Percentiles rank a stretch among this genome's conserved stretches.
These are phyloP conservation scores for Netelia virgata DNA, from an alignment of 2,888 invertebrate species.

Conservation along the genomic window DNA sequence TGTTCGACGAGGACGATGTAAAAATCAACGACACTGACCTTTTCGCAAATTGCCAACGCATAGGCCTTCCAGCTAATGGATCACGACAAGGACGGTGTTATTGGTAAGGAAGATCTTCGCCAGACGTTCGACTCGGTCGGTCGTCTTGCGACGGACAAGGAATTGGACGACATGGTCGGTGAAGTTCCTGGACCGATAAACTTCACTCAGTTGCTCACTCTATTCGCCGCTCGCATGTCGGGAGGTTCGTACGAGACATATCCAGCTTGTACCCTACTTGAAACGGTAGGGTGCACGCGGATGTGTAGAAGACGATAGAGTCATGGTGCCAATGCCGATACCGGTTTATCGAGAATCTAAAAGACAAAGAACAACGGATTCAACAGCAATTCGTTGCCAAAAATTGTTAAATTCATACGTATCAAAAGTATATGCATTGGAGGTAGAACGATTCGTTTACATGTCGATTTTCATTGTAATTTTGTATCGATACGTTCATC, in stretches of 20 bases:
- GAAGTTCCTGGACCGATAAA: slow-evolving; percentile 97
- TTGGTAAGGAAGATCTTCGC: slow-evolving; percentile 95
- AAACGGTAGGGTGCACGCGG: slow-evolving; percentile 73
- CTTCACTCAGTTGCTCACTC: slow-evolving; percentile 96
- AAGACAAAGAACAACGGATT: slow-evolving; percentile 13
- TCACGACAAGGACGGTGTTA: slow-evolving; percentile 97
- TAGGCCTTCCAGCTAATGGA: slow-evolving; percentile 98
- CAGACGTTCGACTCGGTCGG: slow-evolving; percentile 97
- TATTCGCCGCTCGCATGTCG: slow-evolving; percentile 97
- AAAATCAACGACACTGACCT: background rate
- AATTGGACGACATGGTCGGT: slow-evolving; percentile 94
- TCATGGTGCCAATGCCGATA: slow-evolving; percentile 69
- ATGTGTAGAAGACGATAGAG: slow-evolving; percentile 71
- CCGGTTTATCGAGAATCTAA: slow-evolving; percentile 37
- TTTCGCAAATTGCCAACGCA: slow-evolving; percentile 21
- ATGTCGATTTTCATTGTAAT: slow-evolving; percentile 42
- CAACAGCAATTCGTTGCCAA: background rate
- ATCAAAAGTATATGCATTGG: slow-evolving; percentile 36
- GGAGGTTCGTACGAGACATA: slow-evolving; percentile 86
- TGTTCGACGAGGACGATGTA: background rate
- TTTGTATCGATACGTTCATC: slow-evolving; percentile 18
- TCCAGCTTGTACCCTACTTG: slow-evolving; percentile 67
- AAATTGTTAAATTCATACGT: background rate
- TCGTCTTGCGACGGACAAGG: slow-evolving; percentile 95
- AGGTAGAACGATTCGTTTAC: slow-evolving; percentile 22